A percentile compares a stretch with the other conserved stretches of the same genome.
Conservation (phyloP, 1,140 invertebrate genomes). For the Papilio polytes region DNA sequence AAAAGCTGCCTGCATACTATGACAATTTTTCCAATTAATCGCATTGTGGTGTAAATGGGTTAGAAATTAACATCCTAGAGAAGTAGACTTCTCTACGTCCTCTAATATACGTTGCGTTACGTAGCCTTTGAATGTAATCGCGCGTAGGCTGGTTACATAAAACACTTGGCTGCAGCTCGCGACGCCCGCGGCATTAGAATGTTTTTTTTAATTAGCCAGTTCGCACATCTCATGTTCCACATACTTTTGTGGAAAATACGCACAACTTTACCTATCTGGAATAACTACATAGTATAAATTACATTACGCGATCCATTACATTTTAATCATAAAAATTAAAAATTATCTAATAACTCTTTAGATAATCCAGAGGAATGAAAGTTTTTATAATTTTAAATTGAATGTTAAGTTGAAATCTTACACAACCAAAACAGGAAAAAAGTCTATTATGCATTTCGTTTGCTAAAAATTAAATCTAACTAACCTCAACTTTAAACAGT, state of each 20-base stretch:
- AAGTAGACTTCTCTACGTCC: neutral
- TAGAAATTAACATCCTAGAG: neutral
- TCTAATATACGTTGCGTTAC: neutral
- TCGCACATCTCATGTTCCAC: neutral
- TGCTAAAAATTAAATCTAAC: neutral
- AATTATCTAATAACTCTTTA: neutral
- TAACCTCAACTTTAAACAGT: neutral
- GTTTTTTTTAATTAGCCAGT: slow-evolving; percentile 11
- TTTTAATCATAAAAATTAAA: neutral
- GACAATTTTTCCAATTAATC: too few species aligned
- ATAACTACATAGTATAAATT: too few species aligned
- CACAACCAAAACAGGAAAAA: neutral
- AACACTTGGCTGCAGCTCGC: neutral
- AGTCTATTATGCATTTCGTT: neutral
- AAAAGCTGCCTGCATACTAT: too few species aligned
- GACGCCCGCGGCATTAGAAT: slow-evolving; percentile 22
- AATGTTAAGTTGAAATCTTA: neutral
- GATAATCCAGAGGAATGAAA: neutral
- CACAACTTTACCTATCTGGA: neutral
- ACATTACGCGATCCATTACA: too few species aligned
- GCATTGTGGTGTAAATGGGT: neutral
- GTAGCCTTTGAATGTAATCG: neutral
- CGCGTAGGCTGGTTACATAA: neutral
- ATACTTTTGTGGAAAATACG: neutral
- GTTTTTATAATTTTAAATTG: neutral